These are phyloP conservation scores for Simalia tracyae DNA, from an alignment of 2,797 vertebrate species.

Conservation along the genomic window DNA sequence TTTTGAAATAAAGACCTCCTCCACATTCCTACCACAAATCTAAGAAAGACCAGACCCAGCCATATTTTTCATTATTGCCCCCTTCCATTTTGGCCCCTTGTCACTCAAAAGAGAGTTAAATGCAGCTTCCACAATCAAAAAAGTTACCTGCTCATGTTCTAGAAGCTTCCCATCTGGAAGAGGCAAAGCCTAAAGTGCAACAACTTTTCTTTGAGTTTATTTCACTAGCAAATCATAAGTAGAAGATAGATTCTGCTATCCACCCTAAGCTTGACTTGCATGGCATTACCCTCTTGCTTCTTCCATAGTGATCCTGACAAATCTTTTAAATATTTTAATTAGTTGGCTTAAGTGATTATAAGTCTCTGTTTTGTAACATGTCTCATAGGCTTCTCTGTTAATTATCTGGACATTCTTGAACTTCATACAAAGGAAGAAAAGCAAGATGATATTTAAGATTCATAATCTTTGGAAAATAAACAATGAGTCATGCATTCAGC, in stretches of 20 bases:
- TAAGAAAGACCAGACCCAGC: not conserved
- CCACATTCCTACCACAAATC: not conserved
- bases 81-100: not conserved
- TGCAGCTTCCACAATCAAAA: not conserved
- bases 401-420: constrained; percentile 5
- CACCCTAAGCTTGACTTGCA: not conserved
- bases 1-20: not conserved
- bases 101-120: not conserved
- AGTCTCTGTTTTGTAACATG: not conserved
- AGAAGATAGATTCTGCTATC: not conserved
- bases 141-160: not conserved
- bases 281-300: not conserved
- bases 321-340: not conserved
- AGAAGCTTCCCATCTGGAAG: not conserved
- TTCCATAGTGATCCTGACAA: not conserved
- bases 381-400: not conserved
- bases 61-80: not conserved
- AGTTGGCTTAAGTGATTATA: not conserved
- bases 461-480: constrained; percentile 19
- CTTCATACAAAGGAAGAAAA: not conserved
- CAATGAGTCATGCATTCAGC: not conserved
- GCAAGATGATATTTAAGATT: not conserved
- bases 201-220: not conserved
- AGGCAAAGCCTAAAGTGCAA: not conserved
- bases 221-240: not conserved